Evolutionary conservation across 2,888 invertebrate genomes (phyloP), one percentile per base, ranked within the genome.

Genomic region (Lutraria lutraria): DNA sequence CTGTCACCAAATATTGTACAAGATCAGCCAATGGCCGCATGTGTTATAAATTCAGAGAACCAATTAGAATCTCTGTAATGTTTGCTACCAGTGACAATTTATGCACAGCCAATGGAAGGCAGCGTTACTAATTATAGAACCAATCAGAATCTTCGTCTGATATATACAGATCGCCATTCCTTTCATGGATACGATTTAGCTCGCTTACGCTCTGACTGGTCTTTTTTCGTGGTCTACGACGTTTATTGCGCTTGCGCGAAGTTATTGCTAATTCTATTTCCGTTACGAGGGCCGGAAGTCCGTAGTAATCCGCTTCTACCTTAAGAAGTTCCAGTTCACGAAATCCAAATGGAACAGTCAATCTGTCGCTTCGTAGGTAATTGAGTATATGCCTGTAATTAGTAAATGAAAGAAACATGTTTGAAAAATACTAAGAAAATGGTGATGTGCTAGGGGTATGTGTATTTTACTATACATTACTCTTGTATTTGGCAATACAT

Each of bases 291-390:
- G 89, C 90, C 29, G 83, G 83, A 56, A 95, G 90, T 6, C 94
- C 95, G 76, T 94, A 95, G 81, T 93, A 95, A 21, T 90, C 90
- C 2, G 94, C 94, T 83, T 95, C 95, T 31, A 94, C 94, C 29
- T 92, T 93, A 31, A 95, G 89, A 25, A 95, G 90, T 72, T 94
- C 93, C 31, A 95, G 88, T 87, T 95, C 95, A 21, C 94, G 93
- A 83, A 94, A 95, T 0, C 95, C 95, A 76, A 92, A 89, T 0
- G 95, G 95, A 15, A 94, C 85, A 25, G 93, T 92, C 31, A 95
- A 92, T 79, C 94, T 92, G 56, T 90, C 92, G 43, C 94, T 94
- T n/a, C 95, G 93, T 16, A 95, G 93, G 81, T 93, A 95, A 87
- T 95, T 95, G 34, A 95, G 89, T n/a, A 95, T 92, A 63, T 93